Base-by-base conservation (phyloP, 2,113 vertebrate species). In the Bostrychus sinensis region DNA sequence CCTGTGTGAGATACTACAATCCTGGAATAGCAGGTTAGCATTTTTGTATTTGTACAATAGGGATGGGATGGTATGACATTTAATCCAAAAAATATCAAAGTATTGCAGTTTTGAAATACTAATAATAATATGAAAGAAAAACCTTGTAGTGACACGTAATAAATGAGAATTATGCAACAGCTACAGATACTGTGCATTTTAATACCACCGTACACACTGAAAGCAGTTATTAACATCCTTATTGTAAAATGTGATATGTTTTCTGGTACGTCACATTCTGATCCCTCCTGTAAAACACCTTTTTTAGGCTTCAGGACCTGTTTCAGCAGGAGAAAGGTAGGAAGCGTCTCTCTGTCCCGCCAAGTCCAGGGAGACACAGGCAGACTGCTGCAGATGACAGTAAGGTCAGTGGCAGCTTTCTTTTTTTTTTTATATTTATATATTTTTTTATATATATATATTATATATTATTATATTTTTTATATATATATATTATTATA, bases 241-340 rank as follows among this genome's bases (percentile, higher is more conserved):
- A n/a, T n/a, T n/a, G n/a, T n/a, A n/a, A n/a, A n/a, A n/a, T 30
- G 7, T 30, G 28, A 30, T 30, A 30, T n/a, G n/a, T n/a, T n/a
- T 4, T 30, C 28, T 30, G 28, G 28, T 30, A 30, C 28, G 7
- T 45, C 8, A 17, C 2, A 22, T 53, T 19, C 19, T 11, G 1
- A 6, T 38, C 19, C n/a, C 30, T 13, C 25, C 38, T 16, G 25
- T 3, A 2, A 8, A 60, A 11, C n/a, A 16, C 16, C 48, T 7
- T 61, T 72, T 71, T 8, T 82, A 99, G 97, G 78, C 87, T 99
- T 37, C 97, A 98, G 84, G 97, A 99, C 56, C 88, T 99, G 48
- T 98, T 97, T 83, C 97, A 98, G 69, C 97, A 96, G 87, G 97
- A 99, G 82, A 99, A 98, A 77, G 96, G 97, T 56, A 94, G 94